These are phyloP conservation scores for Tetraodon nigroviridis DNA, from an alignment of 2,113 vertebrate genomes.

Conservation along the genomic window DNA sequence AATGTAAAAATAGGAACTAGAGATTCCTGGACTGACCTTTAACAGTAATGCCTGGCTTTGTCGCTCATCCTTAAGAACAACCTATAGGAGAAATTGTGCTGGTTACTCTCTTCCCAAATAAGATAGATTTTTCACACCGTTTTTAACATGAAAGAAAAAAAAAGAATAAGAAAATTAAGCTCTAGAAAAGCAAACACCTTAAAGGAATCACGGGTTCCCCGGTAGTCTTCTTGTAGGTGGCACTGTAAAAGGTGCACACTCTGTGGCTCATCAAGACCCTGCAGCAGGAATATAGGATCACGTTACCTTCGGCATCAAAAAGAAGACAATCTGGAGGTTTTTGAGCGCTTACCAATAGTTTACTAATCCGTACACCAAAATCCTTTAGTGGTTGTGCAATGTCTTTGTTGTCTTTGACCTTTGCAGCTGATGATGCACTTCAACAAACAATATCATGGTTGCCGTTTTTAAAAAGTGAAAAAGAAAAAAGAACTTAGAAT, in stretches of 20 bases:
- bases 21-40: slow-evolving; percentile 77
- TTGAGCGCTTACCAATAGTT: slow-evolving; percentile 83
- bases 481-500: neutral
- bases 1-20: neutral
- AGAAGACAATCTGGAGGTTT: neutral
- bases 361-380: slow-evolving; percentile 89
- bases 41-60: slow-evolving; percentile 90
- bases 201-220: slow-evolving; percentile 87
- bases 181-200: slow-evolving; percentile 71
- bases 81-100: slow-evolving; percentile 64
- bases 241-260: slow-evolving; percentile 91
- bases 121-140: too few species aligned
- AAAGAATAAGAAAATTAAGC: neutral
- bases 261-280: slow-evolving; percentile 93
- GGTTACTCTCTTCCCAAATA: neutral
- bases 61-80: slow-evolving; percentile 88
- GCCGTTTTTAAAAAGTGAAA: neutral
- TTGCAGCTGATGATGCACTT: slow-evolving; percentile 83
- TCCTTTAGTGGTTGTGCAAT: slow-evolving; percentile 87
- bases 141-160: neutral
- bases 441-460: slow-evolving; percentile 8
- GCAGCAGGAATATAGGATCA: slow-evolving; percentile 18
- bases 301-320: slow-evolving; percentile 2
- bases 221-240: slow-evolving; percentile 93
- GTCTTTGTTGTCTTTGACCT: slow-evolving; percentile 88